Base-by-base conservation (phyloP, 2,113 vertebrate genomes). In the Eptesicus fuscus region DNA sequence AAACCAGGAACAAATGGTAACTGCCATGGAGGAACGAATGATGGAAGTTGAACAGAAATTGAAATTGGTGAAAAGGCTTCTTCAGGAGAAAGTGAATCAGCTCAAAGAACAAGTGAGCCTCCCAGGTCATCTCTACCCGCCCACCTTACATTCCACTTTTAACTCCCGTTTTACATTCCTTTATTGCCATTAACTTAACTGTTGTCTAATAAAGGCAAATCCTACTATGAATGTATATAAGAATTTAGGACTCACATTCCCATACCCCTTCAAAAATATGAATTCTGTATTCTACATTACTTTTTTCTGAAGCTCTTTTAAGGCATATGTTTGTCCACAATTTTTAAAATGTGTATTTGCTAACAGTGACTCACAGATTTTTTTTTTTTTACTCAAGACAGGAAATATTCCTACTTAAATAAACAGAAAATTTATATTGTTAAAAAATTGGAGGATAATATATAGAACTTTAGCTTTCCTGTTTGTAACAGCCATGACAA, bases 81-180 rank as follows among this genome's bases (percentile, higher is more conserved):
- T 99, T 93, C 99, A 98, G 94, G 99, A 99, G 71, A 99, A 99
- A 98, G 99, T 99, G 3, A 98, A 98, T 96, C 99, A 99, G 98
- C 99, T 99, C 78, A 99, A 99, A 97, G 99, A 99, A 70, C 99
- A 99, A 98, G 99, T 99, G 97, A 98, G 98, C 23, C 13, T 71
- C 73, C 17, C 32, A 20, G 8, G 6, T 23, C 59, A 87, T 22
- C 85, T 88, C 78, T 88, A 12, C 47, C 5, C 0, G 13, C n/a
- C 16, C 0, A 83, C 73, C 47, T 51, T 85, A n/a, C 0, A 16
- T 20, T 35, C 44, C 78, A 59, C 30, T 47, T 79, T 83, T 89
- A 86, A 59, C 49, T 74, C 25, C 65, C 51, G 35, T 83, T 83
- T 76, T 74, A 65, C 30, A 40, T 76, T 74, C 44, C 56, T 95